Evolutionary conservation across 2,888 invertebrate species (phyloP), one percentile per base, ranked within the genome.

Genomic region (Chromoteleia sp.): DNA sequence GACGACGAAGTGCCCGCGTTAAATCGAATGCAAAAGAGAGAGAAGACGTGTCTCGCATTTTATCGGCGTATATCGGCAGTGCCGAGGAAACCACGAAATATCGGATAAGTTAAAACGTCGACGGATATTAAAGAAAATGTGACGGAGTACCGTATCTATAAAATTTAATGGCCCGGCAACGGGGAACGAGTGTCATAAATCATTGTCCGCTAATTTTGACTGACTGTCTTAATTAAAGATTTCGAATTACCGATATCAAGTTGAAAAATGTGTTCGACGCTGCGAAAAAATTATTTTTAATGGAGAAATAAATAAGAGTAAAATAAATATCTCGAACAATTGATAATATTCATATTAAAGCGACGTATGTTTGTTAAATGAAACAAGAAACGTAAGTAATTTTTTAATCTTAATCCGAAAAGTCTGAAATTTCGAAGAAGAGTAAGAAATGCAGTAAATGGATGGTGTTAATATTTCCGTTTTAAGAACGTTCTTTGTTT

Each of bases 81-180:
- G 30, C 41, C 25, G 50, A 14, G 54, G 67, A 68, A 80, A 74
- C 79, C 79, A 52, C 79, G 74, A 56, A 74, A 74, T 61, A 67
- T 74, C 59, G 79, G 68, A 74, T 74, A 80, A 80, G 74, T 70
- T 75, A 50, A 80, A 80, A 41, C 70, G 80, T 75, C 48, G 58
- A 63, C 80, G 80, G 80, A 80, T 80, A 80, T 80, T 80, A 80
- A 70, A 70, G 80, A 75, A 80, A 80, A 75, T 70, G 80, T 70
- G 74, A 75, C 68, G 68, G 65, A 79, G 78, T 67, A 67, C 14
- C 61, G 29, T 70, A 65, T 74, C 68, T 50, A 36, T 56, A 30
- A 65, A 56, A 65, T 58, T 82, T 73, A 68, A 71, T 61, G 54
- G 56, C 59, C 19, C 68, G 75, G 50, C 67, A 29, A 17, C 56